Base-by-base conservation (phyloP, 2,113 vertebrate genomes). In the Baryphthengus martii region DNA sequence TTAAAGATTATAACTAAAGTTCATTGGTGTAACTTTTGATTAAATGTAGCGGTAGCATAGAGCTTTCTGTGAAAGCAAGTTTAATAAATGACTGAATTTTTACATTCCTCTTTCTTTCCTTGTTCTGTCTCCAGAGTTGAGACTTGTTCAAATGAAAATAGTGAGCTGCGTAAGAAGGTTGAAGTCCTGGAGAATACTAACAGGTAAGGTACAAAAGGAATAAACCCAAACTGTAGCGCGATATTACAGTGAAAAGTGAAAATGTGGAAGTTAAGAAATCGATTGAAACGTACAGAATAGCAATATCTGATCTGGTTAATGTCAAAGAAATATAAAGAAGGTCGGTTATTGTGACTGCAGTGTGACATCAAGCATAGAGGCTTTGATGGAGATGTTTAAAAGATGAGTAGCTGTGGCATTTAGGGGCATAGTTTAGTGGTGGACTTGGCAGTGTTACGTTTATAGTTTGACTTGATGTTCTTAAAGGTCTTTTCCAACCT, bases 111-210 rank as follows among this genome's bases (percentile, higher is more conserved):
- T 65, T 75, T 66, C 52, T 77, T 82, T 83, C 42, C 15, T 61
- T 53, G 66, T 97, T 17, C 40, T 66, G 40, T 55, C 35, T 83
- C n/a, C 75, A 99, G 99, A 98, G 99, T 99, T 96, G 99, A 99
- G 97, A 99, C 98, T 31, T 99, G 99, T 96, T 99, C 99, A 77
- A 99, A 98, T 13, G 99, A 99, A 97, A 99, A 99, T 95, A 97
- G 95, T 62, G 99, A 99, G 91, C 98, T 99, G 59, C 98, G 99
- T 94, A 98, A 99, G 97, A 99, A 99, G 96, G 99, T 99, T 31
- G 99, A 99, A 92, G 99, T 98, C 65, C 98, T 99, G 85, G 99
- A 99, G 97, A 99, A 98, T 79, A 99, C 99, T 65, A 99, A 99
- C 96, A 99, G 99, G 99, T 99, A 96, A 96, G 98, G 12, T 75